Evolutionary conservation across 2,888 invertebrate genomes (phyloP).

Genomic region (Sycophila texana): DNA sequence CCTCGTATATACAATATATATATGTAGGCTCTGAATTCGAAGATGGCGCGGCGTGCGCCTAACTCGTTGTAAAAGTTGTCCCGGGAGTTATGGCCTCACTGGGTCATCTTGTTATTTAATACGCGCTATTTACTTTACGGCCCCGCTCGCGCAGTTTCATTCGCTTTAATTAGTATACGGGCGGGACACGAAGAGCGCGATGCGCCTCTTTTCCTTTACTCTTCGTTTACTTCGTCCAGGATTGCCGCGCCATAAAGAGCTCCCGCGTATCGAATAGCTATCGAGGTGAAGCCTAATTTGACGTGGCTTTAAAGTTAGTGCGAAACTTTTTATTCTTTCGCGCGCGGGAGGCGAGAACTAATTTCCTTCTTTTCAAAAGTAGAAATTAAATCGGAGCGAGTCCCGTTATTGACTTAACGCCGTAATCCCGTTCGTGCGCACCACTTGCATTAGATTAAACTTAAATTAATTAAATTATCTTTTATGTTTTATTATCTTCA

Average conservation of each 20-base stretch:
- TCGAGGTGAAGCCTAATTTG: too few species aligned
- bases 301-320: too few species aligned
- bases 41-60: neutral
- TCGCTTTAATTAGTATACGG: conserved; percentile 41
- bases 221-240: neutral
- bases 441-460: too few species aligned
- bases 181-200: conserved; percentile 14
- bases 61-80: conserved; percentile 1
- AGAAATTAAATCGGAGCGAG: neutral
- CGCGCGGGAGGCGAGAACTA: too few species aligned
- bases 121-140: conserved; percentile 45
- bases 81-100: conserved; percentile 24
- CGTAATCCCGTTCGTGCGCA: too few species aligned
- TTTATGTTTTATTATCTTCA: too few species aligned
- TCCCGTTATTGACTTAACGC: neutral
- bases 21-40: neutral
- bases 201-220: conserved; percentile 5
- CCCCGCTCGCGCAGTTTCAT: conserved; percentile 22
- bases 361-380: too few species aligned
- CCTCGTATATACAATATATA: neutral
- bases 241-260: neutral
- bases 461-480: too few species aligned
- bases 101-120: conserved; percentile 51
- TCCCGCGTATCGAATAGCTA: too few species aligned
- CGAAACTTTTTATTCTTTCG: too few species aligned